A percentile compares a stretch with the other conserved stretches of the same genome.
Conservation (phyloP, 1,140 invertebrate genomes). For the Hylaeus anthracinus region DNA sequence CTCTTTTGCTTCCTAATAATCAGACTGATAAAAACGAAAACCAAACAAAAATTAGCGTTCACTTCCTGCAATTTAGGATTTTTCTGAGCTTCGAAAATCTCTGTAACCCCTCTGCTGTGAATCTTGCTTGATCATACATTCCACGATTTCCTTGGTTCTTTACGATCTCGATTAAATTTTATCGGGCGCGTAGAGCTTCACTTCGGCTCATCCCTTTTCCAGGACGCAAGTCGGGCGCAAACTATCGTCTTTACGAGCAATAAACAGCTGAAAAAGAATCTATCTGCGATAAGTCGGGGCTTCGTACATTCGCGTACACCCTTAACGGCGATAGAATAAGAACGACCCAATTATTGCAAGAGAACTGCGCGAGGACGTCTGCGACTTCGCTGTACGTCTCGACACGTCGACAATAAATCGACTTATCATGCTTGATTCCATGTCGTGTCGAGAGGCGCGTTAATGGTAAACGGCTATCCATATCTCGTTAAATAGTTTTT, state of each 20-base stretch:
- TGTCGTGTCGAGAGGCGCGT: neutral
- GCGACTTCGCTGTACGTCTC: no score
- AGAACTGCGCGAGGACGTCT: neutral
- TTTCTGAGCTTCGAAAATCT: conserved; percentile 18
- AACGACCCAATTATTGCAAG: conserved; percentile 44
- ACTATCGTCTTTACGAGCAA: conserved; percentile 40
- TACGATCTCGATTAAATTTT: conserved; percentile 47
- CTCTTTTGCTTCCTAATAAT: no score
- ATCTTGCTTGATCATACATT: neutral
- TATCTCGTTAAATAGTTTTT: neutral
- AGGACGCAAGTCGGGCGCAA: conserved; percentile 21
- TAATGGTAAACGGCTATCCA: neutral
- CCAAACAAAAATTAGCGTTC: no score
- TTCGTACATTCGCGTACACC: conserved; percentile 15
- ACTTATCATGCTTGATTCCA: neutral
- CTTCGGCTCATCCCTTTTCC: conserved; percentile 26
- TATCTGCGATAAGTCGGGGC: conserved; percentile 18
- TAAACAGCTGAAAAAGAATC: conserved; percentile 26
- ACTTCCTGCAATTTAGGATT: no score
- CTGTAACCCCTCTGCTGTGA: conserved; percentile 1
- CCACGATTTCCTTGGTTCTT: conserved; percentile 36
- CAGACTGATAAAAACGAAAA: no score
- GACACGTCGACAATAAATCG: conserved; percentile 1
- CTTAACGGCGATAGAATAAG: conserved; percentile 41
- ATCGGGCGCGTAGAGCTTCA: conserved; percentile 34